Conservation (phyloP, 2,113 vertebrate genomes). For the Psammodynastes pulverulentus region DNA sequence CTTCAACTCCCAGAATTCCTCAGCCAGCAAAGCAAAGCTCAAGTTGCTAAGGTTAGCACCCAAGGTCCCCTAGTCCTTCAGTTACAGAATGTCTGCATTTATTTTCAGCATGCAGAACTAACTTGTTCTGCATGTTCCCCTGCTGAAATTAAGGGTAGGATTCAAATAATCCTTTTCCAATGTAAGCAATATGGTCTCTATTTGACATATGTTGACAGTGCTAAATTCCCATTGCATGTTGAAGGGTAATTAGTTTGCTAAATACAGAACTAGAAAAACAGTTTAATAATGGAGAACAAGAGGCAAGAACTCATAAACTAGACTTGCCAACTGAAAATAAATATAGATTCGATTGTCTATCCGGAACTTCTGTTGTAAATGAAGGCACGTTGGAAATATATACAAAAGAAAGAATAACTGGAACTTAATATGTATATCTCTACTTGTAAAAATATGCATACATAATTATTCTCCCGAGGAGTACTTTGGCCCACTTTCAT, state of each 20-base stretch:
- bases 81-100: neutral
- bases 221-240: slow-evolving; percentile 36
- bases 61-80: neutral
- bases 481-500: slow-evolving; percentile 23
- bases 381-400: slow-evolving; percentile 8
- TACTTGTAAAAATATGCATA: slow-evolving; percentile 31
- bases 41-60: too few relatives aligned
- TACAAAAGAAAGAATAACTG: slow-evolving; percentile 50
- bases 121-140: neutral
- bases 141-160: slow-evolving; percentile 28
- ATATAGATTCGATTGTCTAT: slow-evolving; percentile 16
- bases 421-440: slow-evolving; percentile 11
- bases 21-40: too few relatives aligned
- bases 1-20: too few relatives aligned
- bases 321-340: slow-evolving; percentile 46
- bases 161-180: slow-evolving; percentile 13
- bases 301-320: slow-evolving; percentile 40
- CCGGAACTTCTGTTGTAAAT: slow-evolving; percentile 24
- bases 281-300: slow-evolving; percentile 31
- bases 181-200: slow-evolving; percentile 42
- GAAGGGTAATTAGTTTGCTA: slow-evolving; percentile 45
- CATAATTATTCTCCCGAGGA: slow-evolving; percentile 39
- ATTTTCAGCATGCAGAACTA: neutral
- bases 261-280: slow-evolving; percentile 26
- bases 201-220: slow-evolving; percentile 39